Percentiles rank a stretch among this genome's conserved stretches.
These are phyloP conservation scores for Chydorus sphaericus DNA, from an alignment of 2,888 invertebrate species.

Conservation along the genomic window DNA sequence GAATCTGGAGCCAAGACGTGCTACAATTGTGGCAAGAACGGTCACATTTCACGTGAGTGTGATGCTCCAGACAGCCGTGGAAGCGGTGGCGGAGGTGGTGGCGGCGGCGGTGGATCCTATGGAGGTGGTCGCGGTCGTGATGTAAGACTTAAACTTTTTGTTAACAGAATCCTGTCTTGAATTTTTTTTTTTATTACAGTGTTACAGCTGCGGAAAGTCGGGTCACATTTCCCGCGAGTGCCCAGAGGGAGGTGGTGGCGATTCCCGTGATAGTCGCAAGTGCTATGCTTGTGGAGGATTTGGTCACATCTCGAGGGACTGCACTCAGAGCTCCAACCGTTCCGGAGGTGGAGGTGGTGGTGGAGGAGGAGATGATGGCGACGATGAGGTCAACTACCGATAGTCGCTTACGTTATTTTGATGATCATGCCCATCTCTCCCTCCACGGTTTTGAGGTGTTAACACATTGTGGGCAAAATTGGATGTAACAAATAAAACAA, in stretches of 20 bases:
- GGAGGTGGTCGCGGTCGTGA: conserved; percentile 14
- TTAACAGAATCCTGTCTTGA: conserved; percentile 35
- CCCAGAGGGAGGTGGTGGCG: conserved; percentile 20
- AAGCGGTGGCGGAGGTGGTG: conserved; percentile 67
- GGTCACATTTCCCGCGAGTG: conserved; percentile 33
- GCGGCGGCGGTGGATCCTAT: conserved; percentile 27
- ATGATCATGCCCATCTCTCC: too few relatives aligned
- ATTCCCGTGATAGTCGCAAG: too few relatives aligned
- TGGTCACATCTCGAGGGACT: not conserved
- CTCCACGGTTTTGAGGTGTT: too few relatives aligned
- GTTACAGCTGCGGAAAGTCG: conserved; percentile 32
- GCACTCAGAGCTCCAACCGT: not conserved
- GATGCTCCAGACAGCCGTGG: conserved; percentile 43
- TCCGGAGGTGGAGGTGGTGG: not conserved
- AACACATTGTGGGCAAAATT: too few relatives aligned
- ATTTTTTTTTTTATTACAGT: conserved; percentile 20
- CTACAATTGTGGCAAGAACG: conserved; percentile 32
- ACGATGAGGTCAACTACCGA: too few relatives aligned
- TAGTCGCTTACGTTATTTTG: too few relatives aligned
- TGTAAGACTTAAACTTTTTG: conserved; percentile 10
- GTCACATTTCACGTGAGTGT: conserved; percentile 31
- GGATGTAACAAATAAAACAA: too few relatives aligned
- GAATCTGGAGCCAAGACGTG: conserved; percentile 49
- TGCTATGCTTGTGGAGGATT: not conserved
- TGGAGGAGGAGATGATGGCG: not conserved